Base-by-base conservation (phyloP, 1,140 invertebrate species). In the Lepidotrigona ventralis region DNA sequence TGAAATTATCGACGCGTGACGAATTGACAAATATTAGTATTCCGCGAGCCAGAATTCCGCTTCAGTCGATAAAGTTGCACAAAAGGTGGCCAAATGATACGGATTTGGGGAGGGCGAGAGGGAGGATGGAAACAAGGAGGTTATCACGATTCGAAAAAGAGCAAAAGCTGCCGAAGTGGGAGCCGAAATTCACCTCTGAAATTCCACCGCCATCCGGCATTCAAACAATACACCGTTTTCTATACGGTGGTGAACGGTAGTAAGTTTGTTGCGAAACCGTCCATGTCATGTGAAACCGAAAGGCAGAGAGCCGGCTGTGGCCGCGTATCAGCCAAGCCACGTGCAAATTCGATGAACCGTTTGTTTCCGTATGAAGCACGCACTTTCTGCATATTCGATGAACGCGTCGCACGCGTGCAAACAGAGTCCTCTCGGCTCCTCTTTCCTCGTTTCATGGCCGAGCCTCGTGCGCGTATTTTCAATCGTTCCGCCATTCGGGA, bases 281-380 rank as follows among this genome's bases (percentile, higher is more conserved):
- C 56, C 46, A 33, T 3, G 33, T 75, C 33, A n/a, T n/a, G 21
- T 21, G 11, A 39, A 29, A 53, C 3, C 46, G 39, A 29, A 63
- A 53, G 46, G 23, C 26, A 64, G 14, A 51, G n/a, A 72, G 51
- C 17, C 17, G 75, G 9, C 58, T 33, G 66, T 70, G 33, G 39
- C 23, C 46, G 23, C 46, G 23, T 79, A 71, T 79, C 77, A 56
- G 51, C 29, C 64, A 53, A 33, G 64, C 64, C 68, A 56, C 78
- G 78, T 60, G 78, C 78, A 79, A 79, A 46, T 69, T 68, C 68
- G 78, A 79, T 26, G 78, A 79, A 79, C 78, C 68, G 78, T 79
- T 79, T 79, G 78, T 79, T 79, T 79, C 66, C 64, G 68, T 79
- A 71, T 19, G 78, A 26, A 58, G 29, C 78, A 71, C 68, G 78